phyloP scores from a whole-genome alignment of 2,888 invertebrate species.

The Drosophila aldrichi region DNA sequence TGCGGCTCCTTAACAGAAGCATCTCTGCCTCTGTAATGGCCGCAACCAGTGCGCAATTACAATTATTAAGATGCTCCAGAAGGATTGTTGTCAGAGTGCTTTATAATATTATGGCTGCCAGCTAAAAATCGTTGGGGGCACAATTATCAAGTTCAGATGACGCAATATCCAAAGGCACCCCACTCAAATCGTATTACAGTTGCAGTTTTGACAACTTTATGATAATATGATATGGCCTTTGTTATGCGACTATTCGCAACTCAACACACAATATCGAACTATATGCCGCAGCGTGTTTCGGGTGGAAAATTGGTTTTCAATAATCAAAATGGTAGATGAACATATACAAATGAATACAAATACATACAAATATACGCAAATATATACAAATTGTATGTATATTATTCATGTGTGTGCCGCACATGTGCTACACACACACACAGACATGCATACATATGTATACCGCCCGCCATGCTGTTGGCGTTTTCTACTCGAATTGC shows the following conservation, averaged over 20 bases:
- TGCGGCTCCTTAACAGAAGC: constrained; percentile 2
- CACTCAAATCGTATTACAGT: background rate
- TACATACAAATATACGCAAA: background rate
- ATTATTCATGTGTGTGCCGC: constrained; percentile 1
- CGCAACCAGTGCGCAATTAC: constrained; percentile 36
- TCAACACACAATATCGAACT: constrained; percentile 11
- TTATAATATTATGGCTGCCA: background rate
- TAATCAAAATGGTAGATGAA: constrained; percentile 54
- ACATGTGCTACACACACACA: constrained; percentile 4
- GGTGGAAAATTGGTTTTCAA: constrained; percentile 56
- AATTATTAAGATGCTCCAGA: constrained; percentile 50
- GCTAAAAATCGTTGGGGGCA: background rate
- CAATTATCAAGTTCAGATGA: too few relatives aligned
- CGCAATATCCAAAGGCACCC: background rate
- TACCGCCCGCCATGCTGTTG: constrained; percentile 28
- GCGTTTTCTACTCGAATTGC: constrained; percentile 33
- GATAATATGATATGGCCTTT: constrained; percentile 6
- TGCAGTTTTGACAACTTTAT: background rate
- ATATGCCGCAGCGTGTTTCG: constrained; percentile 30
- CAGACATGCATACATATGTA: constrained; percentile 4
- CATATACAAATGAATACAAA: constrained; percentile 13
- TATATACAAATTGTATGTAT: background rate
- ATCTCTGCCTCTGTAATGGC: constrained; percentile 25
- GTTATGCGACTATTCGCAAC: constrained; percentile 3
- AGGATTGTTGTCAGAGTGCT: background rate